Evolutionary conservation across 2,888 invertebrate genomes (phyloP).

Genomic region (Eretmocerus hayati): DNA sequence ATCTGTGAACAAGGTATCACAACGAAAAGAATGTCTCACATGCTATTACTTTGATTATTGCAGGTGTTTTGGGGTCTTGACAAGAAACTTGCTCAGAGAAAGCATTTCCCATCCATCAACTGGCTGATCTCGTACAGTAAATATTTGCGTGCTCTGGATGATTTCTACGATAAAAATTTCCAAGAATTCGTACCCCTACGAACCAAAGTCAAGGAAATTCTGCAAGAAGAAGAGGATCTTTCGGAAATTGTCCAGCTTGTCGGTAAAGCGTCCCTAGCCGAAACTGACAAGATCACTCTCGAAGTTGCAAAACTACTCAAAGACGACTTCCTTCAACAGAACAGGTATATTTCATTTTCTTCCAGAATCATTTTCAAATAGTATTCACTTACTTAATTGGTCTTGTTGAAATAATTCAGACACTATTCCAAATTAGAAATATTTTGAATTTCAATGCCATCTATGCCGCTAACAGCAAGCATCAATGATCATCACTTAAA

Average conservation of each 20-base stretch:
- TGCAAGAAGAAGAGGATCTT: slow-evolving; percentile 98
- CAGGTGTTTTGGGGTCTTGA: slow-evolving; percentile 97
- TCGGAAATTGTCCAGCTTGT: slow-evolving; percentile 99
- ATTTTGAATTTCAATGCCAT: too few species aligned
- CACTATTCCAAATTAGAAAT: too few species aligned
- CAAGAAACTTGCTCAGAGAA: slow-evolving; percentile 97
- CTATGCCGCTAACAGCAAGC: too few species aligned
- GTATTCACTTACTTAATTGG: too few species aligned
- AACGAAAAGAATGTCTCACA: too few species aligned
- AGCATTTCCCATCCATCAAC: slow-evolving; percentile 99
- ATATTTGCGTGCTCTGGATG: slow-evolving; percentile 96
- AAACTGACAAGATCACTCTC: slow-evolving; percentile 97
- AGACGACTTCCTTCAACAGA: slow-evolving; percentile 99
- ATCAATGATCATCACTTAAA: too few species aligned
- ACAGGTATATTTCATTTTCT: slow-evolving; percentile 63
- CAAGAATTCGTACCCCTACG: slow-evolving; percentile 93
- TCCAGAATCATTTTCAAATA: too few species aligned
- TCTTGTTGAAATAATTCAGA: too few species aligned
- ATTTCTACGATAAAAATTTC: slow-evolving; percentile 98
- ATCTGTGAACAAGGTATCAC: too few species aligned
- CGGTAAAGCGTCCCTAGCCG: slow-evolving; percentile 97
- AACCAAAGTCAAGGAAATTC: slow-evolving; percentile 92
- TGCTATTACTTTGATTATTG: slow-evolving; percentile 1
- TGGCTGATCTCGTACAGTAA: slow-evolving; percentile 98
- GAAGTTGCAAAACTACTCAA: slow-evolving; percentile 97